Evolutionary conservation across 1,140 invertebrate genomes (phyloP).

Genomic region (Caenorhabditis inopinata): DNA sequence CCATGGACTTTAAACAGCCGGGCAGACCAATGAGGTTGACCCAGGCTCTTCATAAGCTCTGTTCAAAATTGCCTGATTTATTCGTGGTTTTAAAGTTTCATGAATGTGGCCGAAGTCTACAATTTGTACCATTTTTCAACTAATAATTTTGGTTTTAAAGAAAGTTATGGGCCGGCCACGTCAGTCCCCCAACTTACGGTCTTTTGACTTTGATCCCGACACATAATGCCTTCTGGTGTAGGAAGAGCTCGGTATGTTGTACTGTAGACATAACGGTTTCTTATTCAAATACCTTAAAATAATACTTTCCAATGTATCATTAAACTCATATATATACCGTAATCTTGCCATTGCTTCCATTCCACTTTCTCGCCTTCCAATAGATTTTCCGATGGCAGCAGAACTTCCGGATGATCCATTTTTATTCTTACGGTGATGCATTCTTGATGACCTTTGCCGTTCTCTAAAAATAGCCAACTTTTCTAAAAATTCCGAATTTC

Average conservation of each 20-base stretch:
- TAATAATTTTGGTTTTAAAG: too few species aligned
- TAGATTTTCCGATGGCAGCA: slow-evolving; percentile 12
- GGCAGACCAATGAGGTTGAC: too few species aligned
- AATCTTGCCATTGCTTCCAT: slow-evolving; percentile 34
- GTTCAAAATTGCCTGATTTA: too few species aligned
- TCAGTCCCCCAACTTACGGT: too few species aligned
- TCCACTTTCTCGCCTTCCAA: slow-evolving; percentile 7
- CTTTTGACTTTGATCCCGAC: slow-evolving; percentile 16
- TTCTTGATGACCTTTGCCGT: neutral
- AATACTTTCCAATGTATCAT: neutral
- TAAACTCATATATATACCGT: neutral
- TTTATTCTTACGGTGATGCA: slow-evolving; percentile 39
- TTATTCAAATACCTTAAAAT: slow-evolving; percentile 48
- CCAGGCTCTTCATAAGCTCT: too few species aligned
- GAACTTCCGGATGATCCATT: neutral
- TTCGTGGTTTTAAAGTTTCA: too few species aligned
- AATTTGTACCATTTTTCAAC: too few species aligned
- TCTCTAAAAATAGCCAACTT: neutral
- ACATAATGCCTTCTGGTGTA: slow-evolving; percentile 24
- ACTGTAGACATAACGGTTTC: slow-evolving; percentile 56
- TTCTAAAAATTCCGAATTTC: neutral
- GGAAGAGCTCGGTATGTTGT: slow-evolving; percentile 42
- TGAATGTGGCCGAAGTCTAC: too few species aligned
- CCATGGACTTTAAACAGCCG: too few species aligned
- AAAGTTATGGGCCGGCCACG: too few species aligned